A percentile compares a stretch with the other conserved stretches of the same genome.
Evolutionary conservation across 2,797 vertebrate genomes (phyloP).

Genomic region (Furcifer pardalis): DNA sequence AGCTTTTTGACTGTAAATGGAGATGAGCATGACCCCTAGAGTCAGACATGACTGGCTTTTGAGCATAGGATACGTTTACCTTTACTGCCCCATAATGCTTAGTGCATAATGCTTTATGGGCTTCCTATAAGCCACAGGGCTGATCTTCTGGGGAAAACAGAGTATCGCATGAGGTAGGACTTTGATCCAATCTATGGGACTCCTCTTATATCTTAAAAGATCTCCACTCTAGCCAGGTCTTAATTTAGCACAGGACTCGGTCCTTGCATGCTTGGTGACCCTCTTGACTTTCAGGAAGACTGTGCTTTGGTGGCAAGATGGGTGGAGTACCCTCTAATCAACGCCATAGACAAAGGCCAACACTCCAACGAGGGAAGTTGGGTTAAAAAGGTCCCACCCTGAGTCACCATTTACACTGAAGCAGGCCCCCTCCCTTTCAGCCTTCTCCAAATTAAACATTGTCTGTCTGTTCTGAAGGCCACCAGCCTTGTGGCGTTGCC

Average conservation of each 20-base stretch:
- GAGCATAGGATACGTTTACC: too few relatives aligned
- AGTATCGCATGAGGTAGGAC: too few relatives aligned
- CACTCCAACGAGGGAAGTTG: neutral
- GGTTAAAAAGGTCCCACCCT: neutral
- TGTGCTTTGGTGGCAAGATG: neutral
- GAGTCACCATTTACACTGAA: conserved; percentile 1
- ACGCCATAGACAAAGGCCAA: neutral
- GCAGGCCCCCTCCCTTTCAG: neutral
- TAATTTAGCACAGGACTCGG: neutral
- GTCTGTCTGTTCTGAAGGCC: neutral
- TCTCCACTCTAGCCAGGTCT: neutral
- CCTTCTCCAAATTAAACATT: neutral
- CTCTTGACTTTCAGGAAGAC: conserved; percentile 7
- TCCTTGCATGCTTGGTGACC: neutral
- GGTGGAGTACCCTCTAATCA: conserved; percentile 24
- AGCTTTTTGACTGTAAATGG: too few relatives aligned
- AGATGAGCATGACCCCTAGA: too few relatives aligned
- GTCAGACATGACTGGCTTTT: too few relatives aligned
- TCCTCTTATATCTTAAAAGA: neutral
- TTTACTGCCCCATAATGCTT: too few relatives aligned
- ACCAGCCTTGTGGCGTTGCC: neutral
- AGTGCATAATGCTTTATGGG: too few relatives aligned
- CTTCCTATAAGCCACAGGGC: too few relatives aligned
- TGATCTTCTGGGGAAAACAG: too few relatives aligned
- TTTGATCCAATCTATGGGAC: too few relatives aligned